Percentiles rank a stretch among this genome's conserved stretches.
phyloP scores from a whole-genome alignment of 1,140 invertebrate genomes.

The Papilio dardanus region DNA sequence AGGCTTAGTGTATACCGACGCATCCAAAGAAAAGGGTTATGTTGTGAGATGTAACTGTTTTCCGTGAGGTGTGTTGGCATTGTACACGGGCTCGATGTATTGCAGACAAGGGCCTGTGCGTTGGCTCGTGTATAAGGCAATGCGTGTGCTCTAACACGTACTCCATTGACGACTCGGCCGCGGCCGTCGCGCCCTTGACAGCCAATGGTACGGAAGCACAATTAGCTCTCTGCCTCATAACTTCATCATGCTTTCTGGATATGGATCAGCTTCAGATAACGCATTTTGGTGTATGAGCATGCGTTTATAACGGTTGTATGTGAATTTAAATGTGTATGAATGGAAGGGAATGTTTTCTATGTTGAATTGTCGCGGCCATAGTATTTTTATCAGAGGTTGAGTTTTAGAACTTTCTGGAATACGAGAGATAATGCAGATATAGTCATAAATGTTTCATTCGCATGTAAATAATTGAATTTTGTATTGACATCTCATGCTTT shows the following conservation, averaged over 20 bases:
- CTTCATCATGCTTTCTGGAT: not conserved
- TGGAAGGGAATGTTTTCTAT: too few relatives aligned
- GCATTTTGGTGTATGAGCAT: not conserved
- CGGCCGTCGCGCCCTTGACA: constrained; percentile 57
- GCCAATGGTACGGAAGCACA: constrained; percentile 53
- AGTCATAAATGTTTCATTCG: too few relatives aligned
- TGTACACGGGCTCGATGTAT: constrained; percentile 55
- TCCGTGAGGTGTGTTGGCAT: not conserved
- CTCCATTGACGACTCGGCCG: constrained; percentile 72
- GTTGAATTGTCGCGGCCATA: too few relatives aligned
- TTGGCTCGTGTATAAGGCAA: constrained; percentile 78
- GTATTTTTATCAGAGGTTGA: too few relatives aligned
- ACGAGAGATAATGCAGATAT: too few relatives aligned
- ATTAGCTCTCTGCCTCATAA: not conserved
- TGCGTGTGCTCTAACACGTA: constrained; percentile 75
- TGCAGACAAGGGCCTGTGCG: constrained; percentile 75
- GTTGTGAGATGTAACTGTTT: not conserved
- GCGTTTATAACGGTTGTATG: not conserved
- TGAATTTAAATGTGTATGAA: not conserved
- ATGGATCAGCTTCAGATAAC: not conserved
- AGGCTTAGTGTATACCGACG: not conserved
- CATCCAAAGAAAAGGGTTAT: not conserved
- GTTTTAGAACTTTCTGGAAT: too few relatives aligned
- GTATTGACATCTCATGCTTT: too few relatives aligned
- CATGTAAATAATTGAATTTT: too few relatives aligned